Evolutionary conservation across 2,888 invertebrate species (phyloP).

Genomic region (Harpalus rubripes): DNA sequence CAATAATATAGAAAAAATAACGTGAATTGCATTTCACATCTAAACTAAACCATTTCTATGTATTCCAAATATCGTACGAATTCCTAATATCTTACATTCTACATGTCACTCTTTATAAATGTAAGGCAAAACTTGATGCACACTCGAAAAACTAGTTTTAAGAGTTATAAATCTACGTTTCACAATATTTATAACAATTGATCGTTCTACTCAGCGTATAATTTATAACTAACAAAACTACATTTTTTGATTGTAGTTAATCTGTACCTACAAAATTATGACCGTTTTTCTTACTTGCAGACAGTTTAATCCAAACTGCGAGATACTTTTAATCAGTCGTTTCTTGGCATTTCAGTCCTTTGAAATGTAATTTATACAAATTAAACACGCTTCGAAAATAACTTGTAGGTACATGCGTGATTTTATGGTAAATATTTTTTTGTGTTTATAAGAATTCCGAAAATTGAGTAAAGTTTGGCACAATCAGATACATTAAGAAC

Average conservation of each 20-base stretch:
- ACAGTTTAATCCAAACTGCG: background rate
- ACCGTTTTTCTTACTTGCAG: background rate
- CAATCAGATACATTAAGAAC: constrained; percentile 35
- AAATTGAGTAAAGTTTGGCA: constrained; percentile 37
- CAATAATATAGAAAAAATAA: constrained; percentile 57
- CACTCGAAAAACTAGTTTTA: constrained; percentile 45
- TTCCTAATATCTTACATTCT: constrained; percentile 59
- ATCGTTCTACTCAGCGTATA: background rate
- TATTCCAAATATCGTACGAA: constrained; percentile 41
- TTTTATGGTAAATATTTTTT: background rate
- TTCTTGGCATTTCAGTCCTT: constrained; percentile 28
- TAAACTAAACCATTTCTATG: constrained; percentile 44
- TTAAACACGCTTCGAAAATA: background rate
- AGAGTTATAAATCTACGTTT: constrained; percentile 39
- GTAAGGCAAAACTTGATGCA: constrained; percentile 55
- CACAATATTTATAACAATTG: background rate
- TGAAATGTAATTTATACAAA: background rate
- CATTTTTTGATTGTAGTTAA: constrained; percentile 33
- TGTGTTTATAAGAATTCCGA: constrained; percentile 18
- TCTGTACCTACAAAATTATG: constrained; percentile 46
- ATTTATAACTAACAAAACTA: constrained; percentile 33
- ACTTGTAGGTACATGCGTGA: constrained; percentile 28
- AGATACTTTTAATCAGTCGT: background rate
- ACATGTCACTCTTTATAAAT: constrained; percentile 62
- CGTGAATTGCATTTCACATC: constrained; percentile 41